phyloP scores from a whole-genome alignment of 2,797 vertebrate species.

The Taenioides sp. region DNA sequence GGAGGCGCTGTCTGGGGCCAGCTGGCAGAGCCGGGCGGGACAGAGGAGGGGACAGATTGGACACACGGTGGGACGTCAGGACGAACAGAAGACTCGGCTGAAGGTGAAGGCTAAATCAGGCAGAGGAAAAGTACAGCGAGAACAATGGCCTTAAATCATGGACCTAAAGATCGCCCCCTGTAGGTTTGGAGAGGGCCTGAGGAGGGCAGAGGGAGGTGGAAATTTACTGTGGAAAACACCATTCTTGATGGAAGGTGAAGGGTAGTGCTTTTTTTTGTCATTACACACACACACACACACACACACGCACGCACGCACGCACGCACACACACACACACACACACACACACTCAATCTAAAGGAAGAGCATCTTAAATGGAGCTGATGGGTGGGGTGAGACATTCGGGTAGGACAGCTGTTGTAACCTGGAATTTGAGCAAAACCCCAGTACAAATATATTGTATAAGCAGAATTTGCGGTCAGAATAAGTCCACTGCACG shows the following conservation, averaged over 20 bases:
- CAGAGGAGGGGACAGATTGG: slow-evolving; percentile 74
- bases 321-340: too few species aligned
- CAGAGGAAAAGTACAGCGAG: slow-evolving; percentile 53
- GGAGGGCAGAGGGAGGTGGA: background rate
- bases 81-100: slow-evolving; percentile 58
- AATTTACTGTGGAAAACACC: background rate
- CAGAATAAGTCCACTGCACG: too few species aligned
- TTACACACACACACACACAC: too few species aligned
- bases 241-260: background rate
- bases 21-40: slow-evolving; percentile 64
- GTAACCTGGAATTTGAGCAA: too few species aligned
- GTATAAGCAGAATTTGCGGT: too few species aligned
- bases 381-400: too few species aligned
- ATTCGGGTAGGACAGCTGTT: too few species aligned
- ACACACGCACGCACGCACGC: too few species aligned
- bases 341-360: too few species aligned
- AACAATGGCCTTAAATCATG: slow-evolving; percentile 21
- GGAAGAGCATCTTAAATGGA: too few species aligned
- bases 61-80: slow-evolving; percentile 63
- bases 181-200: slow-evolving; percentile 13
- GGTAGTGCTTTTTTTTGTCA: too few species aligned
- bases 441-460: too few species aligned
- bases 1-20: slow-evolving; percentile 69
- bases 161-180: slow-evolving; percentile 13
- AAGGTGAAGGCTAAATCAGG: slow-evolving; percentile 67